A percentile compares a stretch with the other conserved stretches of the same genome.
phyloP scores from a whole-genome alignment of 2,113 vertebrate species.

The Sander lucioperca region DNA sequence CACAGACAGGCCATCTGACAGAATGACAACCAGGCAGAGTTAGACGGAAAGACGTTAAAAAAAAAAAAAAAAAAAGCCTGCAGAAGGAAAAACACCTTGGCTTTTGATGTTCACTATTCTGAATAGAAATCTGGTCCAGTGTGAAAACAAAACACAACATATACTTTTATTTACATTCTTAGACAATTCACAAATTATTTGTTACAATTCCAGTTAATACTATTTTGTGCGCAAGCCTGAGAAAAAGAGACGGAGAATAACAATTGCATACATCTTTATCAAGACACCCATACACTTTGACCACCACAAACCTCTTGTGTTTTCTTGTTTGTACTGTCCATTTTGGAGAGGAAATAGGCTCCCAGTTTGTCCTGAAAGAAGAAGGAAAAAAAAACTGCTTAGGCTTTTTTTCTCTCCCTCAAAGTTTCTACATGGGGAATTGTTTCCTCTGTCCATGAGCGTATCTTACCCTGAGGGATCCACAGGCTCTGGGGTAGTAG shows the following conservation, averaged over 20 bases:
- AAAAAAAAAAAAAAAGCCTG: background rate
- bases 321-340: conserved; percentile 87
- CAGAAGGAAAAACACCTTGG: background rate
- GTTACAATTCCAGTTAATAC: background rate
- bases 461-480: conserved; percentile 87
- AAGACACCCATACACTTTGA: background rate
- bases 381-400: background rate
- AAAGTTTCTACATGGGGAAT: background rate
- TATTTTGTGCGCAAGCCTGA: background rate
- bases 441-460: no score
- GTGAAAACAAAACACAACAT: no score
- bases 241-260: background rate
- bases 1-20: conserved; percentile 90
- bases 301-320: conserved; percentile 86
- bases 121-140: no score
- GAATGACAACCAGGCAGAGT: background rate
- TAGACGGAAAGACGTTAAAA: background rate
- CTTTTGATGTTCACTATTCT: no score
- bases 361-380: conserved; percentile 88
- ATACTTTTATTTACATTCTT: no score
- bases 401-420: background rate
- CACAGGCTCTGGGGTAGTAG: conserved; percentile 91
- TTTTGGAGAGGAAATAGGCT: conserved; percentile 88
- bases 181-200: no score
- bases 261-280: background rate